Evolutionary conservation across 1,140 invertebrate species (phyloP), one percentile per base, ranked within the genome.

Genomic region (Lepidotrigona ventralis): DNA sequence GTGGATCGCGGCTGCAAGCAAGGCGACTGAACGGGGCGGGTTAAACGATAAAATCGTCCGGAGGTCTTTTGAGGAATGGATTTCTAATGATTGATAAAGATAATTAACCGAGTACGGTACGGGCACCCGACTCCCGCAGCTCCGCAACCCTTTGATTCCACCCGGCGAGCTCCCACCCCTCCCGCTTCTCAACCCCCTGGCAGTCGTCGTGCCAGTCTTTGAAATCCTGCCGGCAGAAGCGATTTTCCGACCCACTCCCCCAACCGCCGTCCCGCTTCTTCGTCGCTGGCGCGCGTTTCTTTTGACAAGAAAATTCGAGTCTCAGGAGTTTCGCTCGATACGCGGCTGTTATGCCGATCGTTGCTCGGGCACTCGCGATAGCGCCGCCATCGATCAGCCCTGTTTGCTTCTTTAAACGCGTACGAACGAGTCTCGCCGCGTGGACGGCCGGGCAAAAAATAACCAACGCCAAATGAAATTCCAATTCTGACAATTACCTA

Each of bases 31-130:
- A 73, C 39, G 39, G 39, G 39, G 39, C 76, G 56, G 66, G n/a
- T 71, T 81, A 69, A 84, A 85, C 58, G 85, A 85, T 88, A 86
- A 86, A 87, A 84, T 87, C 82, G 81, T 88, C 56, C 60, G 84
- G 56, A 71, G 60, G 66, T 84, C 76, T 88, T 85, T 88, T 77
- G 80, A 88, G 83, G 58, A 88, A 85, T 87, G 79, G 76, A 68
- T 88, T 88, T 87, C 86, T 87, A 87, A 88, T 87, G 85, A 88
- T 88, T 88, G 86, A 88, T 87, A 88, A 87, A 88, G 85, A 88
- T 88, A 88, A 88, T 88, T 88, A 88, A 87, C 82, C 69, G 82
- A 84, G 86, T 64, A 86, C 78, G 68, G 74, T 87, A 53, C 81
- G 72, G 58, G 69, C 78, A 56, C 53, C 26, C 74, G 58, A 74